Conservation (phyloP, 2,797 vertebrate species). For the Rhinatrema bivittatum region DNA sequence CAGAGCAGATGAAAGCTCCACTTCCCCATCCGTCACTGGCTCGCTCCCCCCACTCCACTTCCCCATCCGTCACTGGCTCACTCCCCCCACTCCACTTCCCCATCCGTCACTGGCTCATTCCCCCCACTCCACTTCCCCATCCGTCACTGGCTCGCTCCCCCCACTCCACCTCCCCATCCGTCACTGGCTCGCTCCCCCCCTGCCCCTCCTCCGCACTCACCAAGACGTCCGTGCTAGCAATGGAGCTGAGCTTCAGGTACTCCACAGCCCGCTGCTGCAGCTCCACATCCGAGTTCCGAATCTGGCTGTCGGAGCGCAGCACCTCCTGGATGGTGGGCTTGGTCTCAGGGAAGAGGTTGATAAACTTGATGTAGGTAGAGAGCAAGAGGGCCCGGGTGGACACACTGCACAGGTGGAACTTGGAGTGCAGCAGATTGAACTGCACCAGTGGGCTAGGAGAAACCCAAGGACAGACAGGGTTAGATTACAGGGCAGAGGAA, state of each 20-base stretch:
- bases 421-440: conserved; percentile 88
- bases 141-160: not conserved
- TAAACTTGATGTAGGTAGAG: conserved; percentile 91
- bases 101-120: no score
- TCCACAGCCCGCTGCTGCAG: conserved; percentile 86
- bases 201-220: conserved; percentile 51
- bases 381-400: conserved; percentile 81
- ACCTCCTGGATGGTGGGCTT: conserved; percentile 89
- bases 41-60: not conserved
- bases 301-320: conserved; percentile 83
- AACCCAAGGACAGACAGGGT: not conserved
- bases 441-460: conserved; percentile 73
- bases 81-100: no score
- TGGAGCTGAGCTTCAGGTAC: conserved; percentile 85
- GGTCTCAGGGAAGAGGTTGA: conserved; percentile 90
- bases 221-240: conserved; percentile 73
- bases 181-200: no score
- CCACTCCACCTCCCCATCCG: not conserved
- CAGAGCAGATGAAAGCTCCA: not conserved
- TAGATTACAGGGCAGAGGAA: not conserved
- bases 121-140: no score
- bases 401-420: conserved; percentile 88
- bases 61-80: fast-evolving
- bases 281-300: conserved; percentile 85
- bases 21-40: not conserved